phyloP scores from a whole-genome alignment of 2,113 vertebrate species.

The Lichenostomus cassidix region DNA sequence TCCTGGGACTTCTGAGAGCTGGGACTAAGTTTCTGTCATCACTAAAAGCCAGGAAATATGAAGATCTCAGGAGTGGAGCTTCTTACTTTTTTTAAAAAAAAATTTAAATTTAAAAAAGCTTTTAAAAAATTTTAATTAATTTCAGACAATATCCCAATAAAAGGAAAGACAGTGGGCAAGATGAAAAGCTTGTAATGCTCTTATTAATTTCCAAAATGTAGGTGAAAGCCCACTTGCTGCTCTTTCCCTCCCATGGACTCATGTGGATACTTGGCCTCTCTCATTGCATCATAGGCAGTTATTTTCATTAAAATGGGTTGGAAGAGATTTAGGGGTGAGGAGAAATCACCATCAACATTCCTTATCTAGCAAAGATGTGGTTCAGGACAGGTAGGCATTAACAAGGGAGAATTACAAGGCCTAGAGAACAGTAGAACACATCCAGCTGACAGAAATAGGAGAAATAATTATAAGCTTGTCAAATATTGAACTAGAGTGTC shows the following conservation, averaged over 20 bases:
- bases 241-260: background rate
- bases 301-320: background rate
- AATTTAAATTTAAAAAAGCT: too few relatives aligned
- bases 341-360: background rate
- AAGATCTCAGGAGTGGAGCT: background rate
- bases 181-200: background rate
- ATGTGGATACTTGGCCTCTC: background rate
- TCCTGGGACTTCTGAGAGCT: background rate
- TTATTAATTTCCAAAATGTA: background rate
- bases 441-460: background rate
- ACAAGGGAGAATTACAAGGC: background rate
- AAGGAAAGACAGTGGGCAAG: background rate
- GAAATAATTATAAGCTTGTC: background rate
- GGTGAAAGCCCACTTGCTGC: background rate
- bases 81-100: background rate
- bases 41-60: background rate
- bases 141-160: background rate
- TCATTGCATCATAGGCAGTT: background rate
- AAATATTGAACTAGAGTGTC: background rate
- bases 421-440: background rate
- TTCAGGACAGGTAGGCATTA: background rate
- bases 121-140: background rate
- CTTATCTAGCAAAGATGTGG: background rate
- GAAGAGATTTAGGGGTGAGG: background rate
- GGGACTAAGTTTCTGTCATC: background rate